Evolutionary conservation across 2,888 invertebrate species (phyloP), one percentile per base, ranked within the genome.

Genomic region (Stictocephala bisonia): DNA sequence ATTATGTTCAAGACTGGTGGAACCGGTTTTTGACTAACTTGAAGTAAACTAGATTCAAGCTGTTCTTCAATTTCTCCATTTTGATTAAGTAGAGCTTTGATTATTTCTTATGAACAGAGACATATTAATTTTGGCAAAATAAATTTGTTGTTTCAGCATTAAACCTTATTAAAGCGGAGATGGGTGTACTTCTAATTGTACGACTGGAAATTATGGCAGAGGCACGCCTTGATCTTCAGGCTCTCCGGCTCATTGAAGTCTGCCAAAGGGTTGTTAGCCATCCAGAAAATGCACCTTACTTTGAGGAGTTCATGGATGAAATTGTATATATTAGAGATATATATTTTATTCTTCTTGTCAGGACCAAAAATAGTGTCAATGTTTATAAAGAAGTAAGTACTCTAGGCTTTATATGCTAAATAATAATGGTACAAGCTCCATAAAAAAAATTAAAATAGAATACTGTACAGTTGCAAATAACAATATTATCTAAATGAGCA

Each of bases 141-240:
- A 44, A 68, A 18, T 40, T 50, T 22, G 18, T 40, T 60, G 27
- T 80, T 85, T 3, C 83, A 87, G 86, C 87, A 71, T 68, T 86
- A 85, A 86, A 86, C 83, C 90, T 89, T 86, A 87, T 90, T 82
- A 86, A 85, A 78, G 85, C 86, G 79, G 90, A 90, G 84, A 87
- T 87, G 74, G 88, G 87, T 53, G 85, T 86, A 78, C 84, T 89
- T 81, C 85, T 90, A 80, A 85, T 87, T 81, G 86, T 87, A 83
- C 86, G 90, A 77, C 84, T 90, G 77, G 88, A 88, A 73, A 88
- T 88, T 82, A 85, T 90, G 77, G 87, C 88, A 79, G 85, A 88
- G 79, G 86, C 88, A 73, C 87, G 87, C 78, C 87, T 88, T 84
- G 87, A 87, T 83, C 89, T 89, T 82, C 84, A 90, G 76, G 90